Base-by-base conservation (phyloP, 1,140 invertebrate genomes). In the Zophobas atratus region DNA sequence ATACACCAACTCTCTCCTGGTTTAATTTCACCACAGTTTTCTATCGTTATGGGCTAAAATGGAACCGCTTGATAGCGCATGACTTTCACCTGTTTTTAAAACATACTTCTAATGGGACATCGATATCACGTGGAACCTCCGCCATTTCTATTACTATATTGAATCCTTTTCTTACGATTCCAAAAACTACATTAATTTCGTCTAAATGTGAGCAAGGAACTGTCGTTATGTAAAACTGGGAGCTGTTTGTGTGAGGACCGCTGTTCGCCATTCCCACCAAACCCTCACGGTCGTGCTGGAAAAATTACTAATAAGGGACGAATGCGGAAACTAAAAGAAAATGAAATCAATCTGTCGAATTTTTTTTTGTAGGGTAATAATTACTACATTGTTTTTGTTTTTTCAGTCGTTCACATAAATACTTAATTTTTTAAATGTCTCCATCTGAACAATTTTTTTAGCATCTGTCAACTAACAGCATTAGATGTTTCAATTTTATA, bases 181-280 rank as follows among this genome's bases (percentile, higher is more conserved):
- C 98, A 87, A 99, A 97, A 36, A 96, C 96, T 1, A 98, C 95
- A 87, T 99, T 97, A 38, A 90, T 94, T 6, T 93, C 93, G 87
- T 99, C 95, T 35, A 99, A 87, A 82, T 98, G 97, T 36, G 92
- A 88, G 81, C 95, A 96, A 2, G 93, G 91, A 0, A 92, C 94
- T 6, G 94, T 91, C 1, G 96, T 97, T 33, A 99, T 95, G 82
- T 98, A 97, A 88, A 99, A 99, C 87, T 99, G 97, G 3, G 96
- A 98, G 72, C 93, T 95, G 84, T 98, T 99, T 49, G 94, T 94
- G 85, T 98, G 91, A 1, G 92, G 92, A 2, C 97, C 97, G 81
- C 92, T 90, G 87, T 98, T 99, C 0, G 95, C 95, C 96, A 98
- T 98, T 79, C 96, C 96, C 1, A 99, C 86, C 1, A 94, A 90